Percentiles rank a stretch among this genome's conserved stretches.
phyloP scores from a whole-genome alignment of 2,797 vertebrate species.

The Sebastes kiyomatsui region DNA sequence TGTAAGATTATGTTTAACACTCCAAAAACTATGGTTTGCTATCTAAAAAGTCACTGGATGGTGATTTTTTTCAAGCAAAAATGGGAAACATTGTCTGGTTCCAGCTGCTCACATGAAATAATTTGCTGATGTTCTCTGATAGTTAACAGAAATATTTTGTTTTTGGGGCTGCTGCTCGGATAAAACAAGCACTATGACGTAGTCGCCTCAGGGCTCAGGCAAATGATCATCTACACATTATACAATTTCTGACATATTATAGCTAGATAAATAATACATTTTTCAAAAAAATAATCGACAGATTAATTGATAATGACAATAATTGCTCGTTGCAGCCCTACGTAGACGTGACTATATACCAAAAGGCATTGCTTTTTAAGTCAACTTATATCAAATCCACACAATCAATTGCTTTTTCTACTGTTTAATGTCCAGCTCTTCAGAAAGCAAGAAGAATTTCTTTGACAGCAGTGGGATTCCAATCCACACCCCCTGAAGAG shows the following conservation, averaged over 20 bases:
- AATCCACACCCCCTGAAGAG: conserved; percentile 85
- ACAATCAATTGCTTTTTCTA: neutral
- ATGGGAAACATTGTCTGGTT: neutral
- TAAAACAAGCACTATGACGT: neutral
- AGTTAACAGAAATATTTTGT: neutral
- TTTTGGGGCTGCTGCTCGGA: neutral
- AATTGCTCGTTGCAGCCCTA: neutral
- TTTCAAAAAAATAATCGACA: neutral
- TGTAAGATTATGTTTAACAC: neutral
- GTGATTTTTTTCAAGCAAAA: neutral
- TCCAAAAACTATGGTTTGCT: neutral
- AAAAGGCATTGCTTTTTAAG: neutral
- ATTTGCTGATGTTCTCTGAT: neutral
- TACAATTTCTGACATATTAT: neutral
- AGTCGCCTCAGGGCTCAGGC: neutral
- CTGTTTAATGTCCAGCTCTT: neutral
- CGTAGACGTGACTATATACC: neutral
- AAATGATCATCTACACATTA: neutral
- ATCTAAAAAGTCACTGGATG: neutral
- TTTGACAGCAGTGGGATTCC: conserved; percentile 81
- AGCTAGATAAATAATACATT: neutral
- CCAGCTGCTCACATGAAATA: neutral
- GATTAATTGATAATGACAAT: neutral
- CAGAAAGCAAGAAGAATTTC: neutral
- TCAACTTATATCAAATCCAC: neutral